Evolutionary conservation across 35 echinoderm and acorn worm genomes (phyloP).

Genomic region (Heliocidaris tuberculata): DNA sequence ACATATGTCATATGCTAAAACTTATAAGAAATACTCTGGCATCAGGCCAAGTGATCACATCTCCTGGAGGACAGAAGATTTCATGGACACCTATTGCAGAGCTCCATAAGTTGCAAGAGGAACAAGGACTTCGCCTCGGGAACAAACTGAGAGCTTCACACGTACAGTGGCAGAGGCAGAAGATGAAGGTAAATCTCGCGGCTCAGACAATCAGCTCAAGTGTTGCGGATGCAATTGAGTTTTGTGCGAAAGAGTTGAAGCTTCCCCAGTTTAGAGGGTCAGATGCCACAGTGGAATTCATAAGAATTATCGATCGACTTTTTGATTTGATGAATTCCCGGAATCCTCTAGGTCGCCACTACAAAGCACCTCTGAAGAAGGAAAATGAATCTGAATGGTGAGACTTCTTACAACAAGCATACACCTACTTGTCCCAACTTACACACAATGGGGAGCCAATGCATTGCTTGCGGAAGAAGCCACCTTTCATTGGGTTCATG

Average conservation of each 20-base stretch:
- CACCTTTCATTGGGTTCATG: conserved; percentile 65
- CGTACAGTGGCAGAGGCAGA: conserved; percentile 47
- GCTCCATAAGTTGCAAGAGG: conserved; percentile 48
- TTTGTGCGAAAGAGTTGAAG: conserved; percentile 29
- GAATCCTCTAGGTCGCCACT: conserved; percentile 54
- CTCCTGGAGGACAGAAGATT: neutral
- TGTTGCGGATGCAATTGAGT: conserved; percentile 66
- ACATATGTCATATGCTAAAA: conserved; percentile 56
- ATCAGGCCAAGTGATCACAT: neutral
- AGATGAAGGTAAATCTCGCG: conserved; percentile 69
- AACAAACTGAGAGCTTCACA: conserved; percentile 53
- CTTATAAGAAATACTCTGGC: conserved; percentile 6
- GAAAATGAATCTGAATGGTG: neutral
- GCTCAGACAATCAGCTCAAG: conserved; percentile 63
- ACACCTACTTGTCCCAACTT: conserved; percentile 28
- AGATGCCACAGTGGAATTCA: conserved; percentile 59
- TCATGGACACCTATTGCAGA: conserved; percentile 31
- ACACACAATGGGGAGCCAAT: conserved; percentile 33
- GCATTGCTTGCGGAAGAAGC: conserved; percentile 28
- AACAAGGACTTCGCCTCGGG: conserved; percentile 48
- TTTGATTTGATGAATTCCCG: conserved; percentile 74
- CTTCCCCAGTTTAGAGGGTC: conserved; percentile 56
- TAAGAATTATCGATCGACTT: conserved; percentile 52
- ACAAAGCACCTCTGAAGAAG: conserved; percentile 39
- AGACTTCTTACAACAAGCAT: neutral